Conservation (phyloP, 2,113 vertebrate species). For the Echinops telfairi region DNA sequence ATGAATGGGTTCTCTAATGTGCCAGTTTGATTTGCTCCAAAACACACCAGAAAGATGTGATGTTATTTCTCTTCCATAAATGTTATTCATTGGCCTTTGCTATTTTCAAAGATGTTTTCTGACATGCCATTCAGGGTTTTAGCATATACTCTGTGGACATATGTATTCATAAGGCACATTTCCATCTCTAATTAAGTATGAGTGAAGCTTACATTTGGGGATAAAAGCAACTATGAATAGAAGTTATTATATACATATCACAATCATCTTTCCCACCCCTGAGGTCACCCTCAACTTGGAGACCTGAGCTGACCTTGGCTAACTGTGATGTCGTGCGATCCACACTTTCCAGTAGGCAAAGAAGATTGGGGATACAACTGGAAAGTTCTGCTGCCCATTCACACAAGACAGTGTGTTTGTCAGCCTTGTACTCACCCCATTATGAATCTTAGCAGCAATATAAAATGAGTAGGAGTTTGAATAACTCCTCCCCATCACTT, state of each 20-base stretch:
- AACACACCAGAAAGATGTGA: not conserved
- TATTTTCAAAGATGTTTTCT: conserved; percentile 31
- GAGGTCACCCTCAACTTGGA: not conserved
- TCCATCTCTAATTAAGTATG: not conserved
- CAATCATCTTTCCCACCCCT: not conserved
- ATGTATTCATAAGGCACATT: not conserved
- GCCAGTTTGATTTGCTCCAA: conserved; percentile 42
- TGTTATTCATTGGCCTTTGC: conserved; percentile 27
- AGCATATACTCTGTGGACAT: not conserved
- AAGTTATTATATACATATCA: not conserved
- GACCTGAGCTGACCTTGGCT: not conserved
- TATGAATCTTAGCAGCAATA: not conserved
- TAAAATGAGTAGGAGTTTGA: not conserved
- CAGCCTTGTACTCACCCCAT: not conserved
- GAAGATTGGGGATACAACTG: not conserved
- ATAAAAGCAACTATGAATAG: not conserved
- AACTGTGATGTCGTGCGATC: not conserved
- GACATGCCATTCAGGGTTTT: not conserved
- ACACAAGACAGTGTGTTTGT: not conserved
- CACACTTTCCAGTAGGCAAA: not conserved
- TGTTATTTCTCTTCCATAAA: conserved; percentile 39
- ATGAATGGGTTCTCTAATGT: not conserved
- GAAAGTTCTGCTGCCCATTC: not conserved
- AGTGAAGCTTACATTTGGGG: not conserved
- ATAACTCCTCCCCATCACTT: not conserved